Conservation (phyloP, 2,797 vertebrate genomes). For the Crax fasciolata region DNA sequence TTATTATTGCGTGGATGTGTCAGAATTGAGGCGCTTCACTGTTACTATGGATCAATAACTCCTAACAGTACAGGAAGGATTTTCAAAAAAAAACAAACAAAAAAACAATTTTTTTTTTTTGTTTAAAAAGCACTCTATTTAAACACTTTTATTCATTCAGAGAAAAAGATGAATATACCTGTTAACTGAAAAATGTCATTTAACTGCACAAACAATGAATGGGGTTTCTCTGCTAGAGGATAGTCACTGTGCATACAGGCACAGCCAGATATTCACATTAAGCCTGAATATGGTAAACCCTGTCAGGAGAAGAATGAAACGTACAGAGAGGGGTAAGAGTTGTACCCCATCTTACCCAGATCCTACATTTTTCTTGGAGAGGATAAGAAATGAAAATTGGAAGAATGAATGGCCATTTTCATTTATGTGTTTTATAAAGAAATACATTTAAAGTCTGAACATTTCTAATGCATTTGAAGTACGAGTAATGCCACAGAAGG, state of each 20-base stretch:
- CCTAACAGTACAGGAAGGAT: neutral
- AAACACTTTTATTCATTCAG: neutral
- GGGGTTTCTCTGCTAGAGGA: neutral
- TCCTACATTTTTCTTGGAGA: constrained; percentile 61
- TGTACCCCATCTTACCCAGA: neutral
- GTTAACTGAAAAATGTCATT: neutral
- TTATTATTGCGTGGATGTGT: constrained; percentile 32
- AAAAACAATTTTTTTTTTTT: neutral
- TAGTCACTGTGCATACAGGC: neutral
- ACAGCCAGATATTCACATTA: neutral
- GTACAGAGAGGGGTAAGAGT: neutral
- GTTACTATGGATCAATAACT: neutral
- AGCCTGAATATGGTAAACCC: neutral
- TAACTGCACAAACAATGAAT: constrained; percentile 19
- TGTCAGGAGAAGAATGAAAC: constrained; percentile 38
- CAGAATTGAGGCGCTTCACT: neutral
- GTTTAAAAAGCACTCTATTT: neutral
- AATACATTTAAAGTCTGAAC: constrained; percentile 38
- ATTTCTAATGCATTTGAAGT: constrained; percentile 18
- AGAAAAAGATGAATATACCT: neutral
- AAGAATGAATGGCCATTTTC: constrained; percentile 51
- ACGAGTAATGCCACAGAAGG: neutral
- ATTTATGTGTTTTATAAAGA: constrained; percentile 14
- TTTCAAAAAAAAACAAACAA: constrained; percentile 5
- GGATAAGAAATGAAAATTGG: constrained; percentile 38